A percentile compares a stretch with the other conserved stretches of the same genome.
Conservation (phyloP, 2,888 invertebrate species). For the Troglohyphantes excavatus region DNA sequence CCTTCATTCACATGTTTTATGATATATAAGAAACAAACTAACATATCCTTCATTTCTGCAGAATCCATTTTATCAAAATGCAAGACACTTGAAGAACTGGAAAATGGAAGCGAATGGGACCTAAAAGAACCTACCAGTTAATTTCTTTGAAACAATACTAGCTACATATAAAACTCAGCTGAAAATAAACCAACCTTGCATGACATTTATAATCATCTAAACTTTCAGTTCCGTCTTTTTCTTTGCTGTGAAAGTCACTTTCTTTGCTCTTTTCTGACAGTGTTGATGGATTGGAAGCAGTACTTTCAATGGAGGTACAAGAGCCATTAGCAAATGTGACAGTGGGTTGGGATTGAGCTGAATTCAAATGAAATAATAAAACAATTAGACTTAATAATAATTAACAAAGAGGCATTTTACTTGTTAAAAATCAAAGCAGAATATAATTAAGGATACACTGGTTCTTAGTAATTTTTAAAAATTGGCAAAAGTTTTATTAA, state of each 20-base stretch:
- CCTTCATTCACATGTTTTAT: constrained; percentile 93
- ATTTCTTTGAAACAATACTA: neutral
- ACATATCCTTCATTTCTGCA: constrained; percentile 92
- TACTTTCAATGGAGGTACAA: constrained; percentile 75
- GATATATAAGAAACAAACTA: constrained; percentile 94
- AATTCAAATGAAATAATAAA: neutral
- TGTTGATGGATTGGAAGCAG: constrained; percentile 77
- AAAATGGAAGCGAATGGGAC: constrained; percentile 80
- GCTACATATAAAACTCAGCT: neutral
- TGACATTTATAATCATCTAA: constrained; percentile 77
- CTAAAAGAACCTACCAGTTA: constrained; percentile 52
- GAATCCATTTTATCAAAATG: constrained; percentile 89
- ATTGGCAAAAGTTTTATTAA: too few relatives aligned
- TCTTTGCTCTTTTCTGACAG: constrained; percentile 75
- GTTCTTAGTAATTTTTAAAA: too few relatives aligned
- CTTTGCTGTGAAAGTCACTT: constrained; percentile 46
- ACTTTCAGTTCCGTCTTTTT: constrained; percentile 71
- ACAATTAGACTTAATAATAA: neutral
- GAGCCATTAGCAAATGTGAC: constrained; percentile 78
- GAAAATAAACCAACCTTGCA: constrained; percentile 51
- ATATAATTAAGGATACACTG: too few relatives aligned
- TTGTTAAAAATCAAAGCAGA: too few relatives aligned
- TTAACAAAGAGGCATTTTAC: neutral
- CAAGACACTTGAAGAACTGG: constrained; percentile 80
- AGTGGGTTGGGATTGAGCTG: constrained; percentile 58